These are phyloP conservation scores for Epinephelus lanceolatus DNA, from an alignment of 2,113 vertebrate genomes.

Conservation along the genomic window DNA sequence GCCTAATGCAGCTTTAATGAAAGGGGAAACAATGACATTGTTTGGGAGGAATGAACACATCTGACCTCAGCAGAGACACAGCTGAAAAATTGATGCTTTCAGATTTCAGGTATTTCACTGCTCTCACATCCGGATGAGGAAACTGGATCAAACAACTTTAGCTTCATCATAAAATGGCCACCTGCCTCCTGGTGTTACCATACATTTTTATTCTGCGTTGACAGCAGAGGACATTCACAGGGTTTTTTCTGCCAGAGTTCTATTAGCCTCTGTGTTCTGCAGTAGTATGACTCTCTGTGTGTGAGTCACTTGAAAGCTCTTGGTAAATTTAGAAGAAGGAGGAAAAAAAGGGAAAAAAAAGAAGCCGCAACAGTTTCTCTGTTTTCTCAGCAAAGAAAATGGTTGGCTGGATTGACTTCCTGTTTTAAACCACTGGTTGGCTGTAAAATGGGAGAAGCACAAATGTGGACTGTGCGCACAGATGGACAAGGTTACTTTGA, in stretches of 20 bases:
- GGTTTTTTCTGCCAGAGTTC: slow-evolving; percentile 20
- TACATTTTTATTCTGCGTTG: slow-evolving; percentile 1
- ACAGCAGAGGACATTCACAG: slow-evolving; percentile 14
- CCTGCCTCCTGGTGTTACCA: slow-evolving; percentile 5
- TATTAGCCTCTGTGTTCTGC: slow-evolving; percentile 4
- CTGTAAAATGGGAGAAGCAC: slow-evolving; percentile 1
- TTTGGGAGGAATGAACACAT: slow-evolving; percentile 19
- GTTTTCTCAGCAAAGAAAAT: slow-evolving; percentile 40
- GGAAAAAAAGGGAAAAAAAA: no score
- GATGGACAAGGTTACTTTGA: background rate
- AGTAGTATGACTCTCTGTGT: slow-evolving; percentile 4
- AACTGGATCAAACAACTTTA: background rate
- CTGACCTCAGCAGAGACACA: background rate
- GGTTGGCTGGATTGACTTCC: background rate
- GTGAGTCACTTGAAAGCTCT: slow-evolving; percentile 44
- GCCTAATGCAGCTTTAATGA: slow-evolving; percentile 17
- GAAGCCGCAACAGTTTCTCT: slow-evolving; percentile 9
- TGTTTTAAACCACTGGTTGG: slow-evolving; percentile 31
- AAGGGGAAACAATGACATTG: background rate
- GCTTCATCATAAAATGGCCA: background rate
- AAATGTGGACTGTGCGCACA: slow-evolving; percentile 2
- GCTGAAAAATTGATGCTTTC: background rate
- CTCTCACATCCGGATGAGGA: background rate
- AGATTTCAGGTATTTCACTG: background rate
- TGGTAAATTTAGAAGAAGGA: background rate